phyloP scores from a whole-genome alignment of 2,888 invertebrate genomes.

The Bellardia pandia region DNA sequence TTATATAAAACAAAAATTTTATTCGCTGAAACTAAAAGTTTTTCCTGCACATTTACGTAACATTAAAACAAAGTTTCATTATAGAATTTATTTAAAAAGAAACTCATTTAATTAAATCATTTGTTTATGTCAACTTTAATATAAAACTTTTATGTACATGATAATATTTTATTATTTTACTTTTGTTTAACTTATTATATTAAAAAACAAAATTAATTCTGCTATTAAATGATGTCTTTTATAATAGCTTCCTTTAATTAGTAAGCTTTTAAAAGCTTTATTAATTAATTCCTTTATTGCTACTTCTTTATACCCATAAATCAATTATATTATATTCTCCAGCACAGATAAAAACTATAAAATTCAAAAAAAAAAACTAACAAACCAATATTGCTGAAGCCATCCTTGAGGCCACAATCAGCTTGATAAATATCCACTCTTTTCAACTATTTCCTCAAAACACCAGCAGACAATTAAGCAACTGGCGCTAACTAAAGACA shows the following conservation, averaged over 20 bases:
- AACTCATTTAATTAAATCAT: neutral
- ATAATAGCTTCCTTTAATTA: slow-evolving; percentile 31
- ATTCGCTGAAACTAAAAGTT: neutral
- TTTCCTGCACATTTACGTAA: neutral
- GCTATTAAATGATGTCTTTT: neutral
- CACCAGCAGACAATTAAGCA: slow-evolving; percentile 48
- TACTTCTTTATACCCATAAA: slow-evolving; percentile 50
- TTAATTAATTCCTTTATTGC: slow-evolving; percentile 52
- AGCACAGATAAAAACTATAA: slow-evolving; percentile 31
- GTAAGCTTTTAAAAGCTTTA: slow-evolving; percentile 15
- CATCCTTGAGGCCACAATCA: slow-evolving; percentile 53
- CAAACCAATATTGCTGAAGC: slow-evolving; percentile 58
- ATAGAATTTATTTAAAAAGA: neutral
- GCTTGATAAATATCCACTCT: slow-evolving; percentile 39
- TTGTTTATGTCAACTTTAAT: no score
- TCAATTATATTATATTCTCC: slow-evolving; percentile 60
- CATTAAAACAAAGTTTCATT: neutral
- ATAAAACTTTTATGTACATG: no score
- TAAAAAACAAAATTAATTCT: neutral
- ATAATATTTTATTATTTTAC: no score
- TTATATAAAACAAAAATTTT: slow-evolving; percentile 2
- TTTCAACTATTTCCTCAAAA: slow-evolving; percentile 12
- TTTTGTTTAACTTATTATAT: neutral
- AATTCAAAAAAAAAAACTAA: slow-evolving; percentile 25
- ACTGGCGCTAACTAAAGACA: slow-evolving; percentile 32